phyloP scores from a whole-genome alignment of 1,140 invertebrate genomes.

The Probaryconus sp. region DNA sequence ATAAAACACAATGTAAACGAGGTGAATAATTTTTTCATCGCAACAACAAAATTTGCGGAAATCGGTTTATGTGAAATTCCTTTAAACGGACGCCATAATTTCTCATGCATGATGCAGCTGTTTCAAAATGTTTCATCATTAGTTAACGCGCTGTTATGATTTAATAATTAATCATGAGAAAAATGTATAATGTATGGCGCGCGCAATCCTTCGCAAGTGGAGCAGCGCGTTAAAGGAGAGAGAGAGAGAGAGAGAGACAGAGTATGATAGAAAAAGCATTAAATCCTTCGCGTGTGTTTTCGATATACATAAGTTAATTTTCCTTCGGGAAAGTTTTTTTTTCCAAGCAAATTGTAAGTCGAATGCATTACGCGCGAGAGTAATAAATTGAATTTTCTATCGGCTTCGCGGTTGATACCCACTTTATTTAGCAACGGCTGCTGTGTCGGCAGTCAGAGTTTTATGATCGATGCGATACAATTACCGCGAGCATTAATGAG shows the following conservation, averaged over 20 bases:
- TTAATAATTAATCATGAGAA: conserved; percentile 58
- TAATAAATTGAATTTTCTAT: background rate
- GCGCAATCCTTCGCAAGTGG: conserved; percentile 16
- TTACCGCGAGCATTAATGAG: background rate
- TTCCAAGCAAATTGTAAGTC: background rate
- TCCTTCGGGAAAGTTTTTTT: conserved; percentile 35
- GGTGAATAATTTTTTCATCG: too few species aligned
- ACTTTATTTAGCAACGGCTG: background rate
- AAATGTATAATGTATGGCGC: conserved; percentile 50
- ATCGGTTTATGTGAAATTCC: too few species aligned
- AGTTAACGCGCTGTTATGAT: conserved; percentile 38
- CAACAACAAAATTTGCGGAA: too few species aligned
- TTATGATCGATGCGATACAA: background rate
- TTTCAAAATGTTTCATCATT: conserved; percentile 45
- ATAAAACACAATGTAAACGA: too few species aligned
- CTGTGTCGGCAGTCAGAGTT: background rate
- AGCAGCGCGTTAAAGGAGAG: background rate
- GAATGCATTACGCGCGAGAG: background rate
- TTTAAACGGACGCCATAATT: conserved; percentile 6
- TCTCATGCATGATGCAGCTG: conserved; percentile 39
- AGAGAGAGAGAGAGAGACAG: too few species aligned
- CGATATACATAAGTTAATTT: conserved; percentile 14
- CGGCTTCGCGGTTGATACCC: background rate
- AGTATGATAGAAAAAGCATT: too few species aligned
- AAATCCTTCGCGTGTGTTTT: conserved; percentile 21